Conservation (phyloP, 2,113 vertebrate species). For the Argyrosomus japonicus region DNA sequence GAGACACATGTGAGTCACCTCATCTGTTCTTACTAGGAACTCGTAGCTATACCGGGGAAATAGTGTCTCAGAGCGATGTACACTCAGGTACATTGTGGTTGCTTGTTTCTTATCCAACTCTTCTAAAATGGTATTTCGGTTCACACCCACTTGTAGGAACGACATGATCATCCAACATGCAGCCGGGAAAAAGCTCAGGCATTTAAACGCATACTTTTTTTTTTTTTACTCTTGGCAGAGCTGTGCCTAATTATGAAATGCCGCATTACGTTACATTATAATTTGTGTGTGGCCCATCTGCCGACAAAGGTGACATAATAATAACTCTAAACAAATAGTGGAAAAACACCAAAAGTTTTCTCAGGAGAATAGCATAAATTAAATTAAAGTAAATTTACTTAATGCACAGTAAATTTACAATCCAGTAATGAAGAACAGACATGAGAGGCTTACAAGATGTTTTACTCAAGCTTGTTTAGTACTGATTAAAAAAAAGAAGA, state of each 20-base stretch:
- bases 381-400: neutral
- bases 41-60: slow-evolving; percentile 44
- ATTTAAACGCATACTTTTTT: neutral
- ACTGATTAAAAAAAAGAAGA: neutral
- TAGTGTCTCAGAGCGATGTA: slow-evolving; percentile 33
- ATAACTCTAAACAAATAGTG: neutral
- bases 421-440: slow-evolving; percentile 16
- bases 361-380: neutral
- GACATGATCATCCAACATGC: slow-evolving; percentile 19
- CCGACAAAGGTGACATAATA: neutral
- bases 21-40: slow-evolving; percentile 51
- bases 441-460: neutral
- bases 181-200: slow-evolving; percentile 1
- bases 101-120: slow-evolving; percentile 38
- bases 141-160: slow-evolving; percentile 63
- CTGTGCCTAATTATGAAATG: neutral
- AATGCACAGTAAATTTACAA: neutral
- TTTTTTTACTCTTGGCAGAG: neutral
- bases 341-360: neutral
- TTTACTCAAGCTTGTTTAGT: neutral
- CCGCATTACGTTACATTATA: neutral
- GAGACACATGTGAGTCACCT: slow-evolving; percentile 63
- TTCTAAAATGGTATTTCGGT: slow-evolving; percentile 48
- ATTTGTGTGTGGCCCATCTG: neutral
- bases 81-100: slow-evolving; percentile 41